Evolutionary conservation across 2,113 vertebrate species (phyloP), one percentile per base, ranked within the genome.

Genomic region (Eulemur macaco): DNA sequence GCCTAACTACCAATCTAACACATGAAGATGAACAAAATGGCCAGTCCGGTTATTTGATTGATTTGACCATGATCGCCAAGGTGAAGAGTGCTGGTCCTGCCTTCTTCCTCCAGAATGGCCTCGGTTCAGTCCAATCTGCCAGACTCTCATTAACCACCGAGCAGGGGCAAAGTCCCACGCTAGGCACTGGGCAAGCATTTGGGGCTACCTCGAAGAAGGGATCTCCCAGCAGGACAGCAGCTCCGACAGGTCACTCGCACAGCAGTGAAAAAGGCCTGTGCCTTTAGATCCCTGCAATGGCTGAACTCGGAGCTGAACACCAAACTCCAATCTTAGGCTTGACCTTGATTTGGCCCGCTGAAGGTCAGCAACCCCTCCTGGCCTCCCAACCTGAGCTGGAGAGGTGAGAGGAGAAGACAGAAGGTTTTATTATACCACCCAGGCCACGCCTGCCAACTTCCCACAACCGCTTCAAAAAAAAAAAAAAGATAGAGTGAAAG

Each of bases 381-480:
- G 13, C 29, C 58, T 93, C 69, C 25, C 52, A 85, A 60, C 25
- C 96, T 11, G 83, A 96, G 88, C 86, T 90, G 89, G n/a, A 64
- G 76, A 95, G 81, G 89, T 77, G 52, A 89, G 60, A 84, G 66
- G 73, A 83, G 94, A 95, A 96, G 74, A 87, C 81, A 95, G 97
- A 93, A 94, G 89, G 58, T 86, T 91, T 77, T 63, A 84, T 89
- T 89, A 93, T 58, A 89, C 91, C 60, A 76, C 68, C 81, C 91
- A 82, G 78, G n/a, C 94, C 91, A 93, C 10, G 56, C 80, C 91
- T 96, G 97, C 96, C 97, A 97, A 96, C 71, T 86, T 93, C 74
- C 81, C 45, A 85, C 89, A 84, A 90, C 29, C 25, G 63, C 93
- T 97, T 96, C 17, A 50, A 95, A 93, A 89, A 81, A 92, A 88